A percentile compares a stretch with the other conserved stretches of the same genome.
Conservation (phyloP, 2,797 vertebrate species). For the Carcharodon carcharias region DNA sequence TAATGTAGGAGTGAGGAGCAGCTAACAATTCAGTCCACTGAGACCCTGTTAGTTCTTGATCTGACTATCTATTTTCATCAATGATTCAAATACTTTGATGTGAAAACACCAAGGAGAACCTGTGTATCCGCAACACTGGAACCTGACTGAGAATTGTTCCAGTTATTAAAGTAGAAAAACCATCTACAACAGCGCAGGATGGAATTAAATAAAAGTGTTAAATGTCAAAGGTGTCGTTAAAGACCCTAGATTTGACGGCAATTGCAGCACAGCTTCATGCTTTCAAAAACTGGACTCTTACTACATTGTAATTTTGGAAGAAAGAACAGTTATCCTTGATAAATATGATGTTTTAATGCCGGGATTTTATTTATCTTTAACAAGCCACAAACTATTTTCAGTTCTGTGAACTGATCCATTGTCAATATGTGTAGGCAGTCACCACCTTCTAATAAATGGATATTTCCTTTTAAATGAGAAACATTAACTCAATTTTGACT, state of each 20-base stretch:
- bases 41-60: background rate
- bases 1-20: background rate
- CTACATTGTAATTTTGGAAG: background rate
- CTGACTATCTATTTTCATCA: background rate
- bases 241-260: background rate
- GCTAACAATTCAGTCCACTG: background rate
- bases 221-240: background rate
- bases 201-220: background rate
- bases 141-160: background rate
- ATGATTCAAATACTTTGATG: background rate
- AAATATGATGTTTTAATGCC: background rate
- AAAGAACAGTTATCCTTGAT: background rate
- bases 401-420: background rate
- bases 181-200: background rate
- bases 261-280: background rate
- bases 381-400: background rate
- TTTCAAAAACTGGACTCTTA: background rate
- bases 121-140: background rate
- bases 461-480: background rate
- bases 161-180: background rate
- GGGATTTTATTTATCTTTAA: background rate
- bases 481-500: background rate
- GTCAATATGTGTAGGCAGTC: background rate
- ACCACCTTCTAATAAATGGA: background rate
- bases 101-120: background rate